phyloP scores from a whole-genome alignment of 2,797 vertebrate genomes.

The Phalloptychus januarius region DNA sequence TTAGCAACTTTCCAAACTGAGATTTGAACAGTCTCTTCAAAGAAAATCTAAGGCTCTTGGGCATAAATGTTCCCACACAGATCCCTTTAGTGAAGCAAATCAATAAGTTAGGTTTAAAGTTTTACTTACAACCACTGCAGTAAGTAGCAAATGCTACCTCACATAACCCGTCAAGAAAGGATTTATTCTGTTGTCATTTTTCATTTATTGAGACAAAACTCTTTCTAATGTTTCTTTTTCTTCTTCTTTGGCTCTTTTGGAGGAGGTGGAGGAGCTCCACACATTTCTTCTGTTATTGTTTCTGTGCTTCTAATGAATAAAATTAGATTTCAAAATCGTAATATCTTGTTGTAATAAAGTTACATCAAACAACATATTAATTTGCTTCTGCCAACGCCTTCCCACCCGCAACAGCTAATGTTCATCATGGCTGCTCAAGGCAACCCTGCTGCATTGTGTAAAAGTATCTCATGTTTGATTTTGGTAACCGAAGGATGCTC shows the following conservation, averaged over 20 bases:
- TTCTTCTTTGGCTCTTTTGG: conserved; percentile 25
- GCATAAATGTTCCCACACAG: conserved; percentile 6
- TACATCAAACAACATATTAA: conserved; percentile 21
- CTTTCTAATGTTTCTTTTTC: conserved; percentile 34
- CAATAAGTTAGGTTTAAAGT: conserved; percentile 3
- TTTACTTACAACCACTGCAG: background rate
- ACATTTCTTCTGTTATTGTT: background rate
- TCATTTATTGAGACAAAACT: conserved; percentile 7
- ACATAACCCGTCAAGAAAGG: conserved; percentile 4
- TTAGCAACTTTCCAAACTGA: conserved; percentile 15
- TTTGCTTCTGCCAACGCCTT: conserved; percentile 26
- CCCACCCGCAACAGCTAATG: conserved; percentile 28
- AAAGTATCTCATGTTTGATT: conserved; percentile 51
- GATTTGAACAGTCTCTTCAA: conserved; percentile 14
- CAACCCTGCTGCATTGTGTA: conserved; percentile 43
- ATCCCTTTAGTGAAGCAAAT: background rate
- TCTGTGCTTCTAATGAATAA: conserved; percentile 40
- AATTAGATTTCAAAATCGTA: conserved; percentile 12
- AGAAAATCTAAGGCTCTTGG: background rate
- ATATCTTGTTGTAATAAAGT: conserved; percentile 29
- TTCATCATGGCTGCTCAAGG: conserved; percentile 54
- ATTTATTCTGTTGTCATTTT: conserved; percentile 8
- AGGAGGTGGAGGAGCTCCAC: conserved; percentile 39
- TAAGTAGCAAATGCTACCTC: conserved; percentile 1
- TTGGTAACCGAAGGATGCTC: conserved; percentile 47